Conservation (phyloP, 2,113 vertebrate species). For the Cyanoramphus novaezelandiae region DNA sequence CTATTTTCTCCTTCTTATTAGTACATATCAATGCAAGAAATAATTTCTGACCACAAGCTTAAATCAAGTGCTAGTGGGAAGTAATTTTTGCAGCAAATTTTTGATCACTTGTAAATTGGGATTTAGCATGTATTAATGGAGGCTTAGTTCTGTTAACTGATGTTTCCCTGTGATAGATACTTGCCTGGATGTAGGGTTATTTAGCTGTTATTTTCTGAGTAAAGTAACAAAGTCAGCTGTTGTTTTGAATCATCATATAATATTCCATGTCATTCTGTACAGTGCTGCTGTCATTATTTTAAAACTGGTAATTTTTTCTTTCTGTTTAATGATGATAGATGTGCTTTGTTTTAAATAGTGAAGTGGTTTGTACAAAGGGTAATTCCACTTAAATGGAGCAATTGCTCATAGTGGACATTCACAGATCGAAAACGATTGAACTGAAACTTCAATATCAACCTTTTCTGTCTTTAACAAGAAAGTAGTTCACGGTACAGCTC, state of each 20-base stretch:
- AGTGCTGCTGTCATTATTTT: constrained; percentile 62
- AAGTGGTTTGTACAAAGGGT: constrained; percentile 82
- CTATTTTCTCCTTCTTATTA: neutral
- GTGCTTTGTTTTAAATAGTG: constrained; percentile 84
- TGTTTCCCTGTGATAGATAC: neutral
- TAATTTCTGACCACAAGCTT: neutral
- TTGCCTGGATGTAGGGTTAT: neutral
- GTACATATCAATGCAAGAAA: neutral
- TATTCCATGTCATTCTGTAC: neutral
- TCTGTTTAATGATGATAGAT: constrained; percentile 83
- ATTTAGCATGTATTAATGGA: neutral
- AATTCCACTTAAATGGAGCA: constrained; percentile 82
- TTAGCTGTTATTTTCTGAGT: neutral
- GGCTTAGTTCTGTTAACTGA: neutral
- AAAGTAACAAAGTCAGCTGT: neutral
- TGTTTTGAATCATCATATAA: neutral
- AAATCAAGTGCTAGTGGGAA: neutral
- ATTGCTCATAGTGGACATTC: constrained; percentile 79
- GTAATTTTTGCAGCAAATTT: neutral
- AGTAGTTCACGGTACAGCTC: constrained; percentile 38
- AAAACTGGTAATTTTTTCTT: constrained; percentile 55
- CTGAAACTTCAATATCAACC: constrained; percentile 79
- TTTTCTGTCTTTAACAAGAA: constrained; percentile 79
- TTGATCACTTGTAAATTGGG: neutral
- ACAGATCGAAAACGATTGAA: constrained; percentile 83